Percentiles rank a stretch among this genome's conserved stretches.
Conservation (phyloP, 2,113 vertebrate genomes). For the Caranx melampygus region DNA sequence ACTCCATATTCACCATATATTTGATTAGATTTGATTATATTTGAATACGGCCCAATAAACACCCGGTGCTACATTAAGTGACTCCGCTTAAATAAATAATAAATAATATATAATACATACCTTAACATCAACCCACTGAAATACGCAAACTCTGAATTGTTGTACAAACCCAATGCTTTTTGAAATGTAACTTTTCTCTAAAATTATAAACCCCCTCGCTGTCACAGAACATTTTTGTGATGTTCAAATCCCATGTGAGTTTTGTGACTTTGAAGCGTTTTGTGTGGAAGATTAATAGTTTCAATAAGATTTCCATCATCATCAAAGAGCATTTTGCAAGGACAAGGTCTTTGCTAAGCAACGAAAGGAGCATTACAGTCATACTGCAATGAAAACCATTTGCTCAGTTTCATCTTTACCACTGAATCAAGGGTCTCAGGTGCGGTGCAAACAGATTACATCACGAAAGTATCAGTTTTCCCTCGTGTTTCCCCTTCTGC, state of each 20-base stretch:
- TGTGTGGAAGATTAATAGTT: conserved; percentile 39
- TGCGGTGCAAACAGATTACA: conserved; percentile 41
- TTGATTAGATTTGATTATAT: too few species aligned
- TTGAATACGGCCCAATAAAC: too few species aligned
- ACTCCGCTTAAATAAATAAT: too few species aligned
- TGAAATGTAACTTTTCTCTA: too few species aligned
- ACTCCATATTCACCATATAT: too few species aligned
- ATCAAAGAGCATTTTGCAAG: conserved; percentile 55
- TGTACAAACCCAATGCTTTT: too few species aligned
- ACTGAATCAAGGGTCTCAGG: conserved; percentile 53
- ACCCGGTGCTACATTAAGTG: too few species aligned
- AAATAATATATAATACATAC: too few species aligned
- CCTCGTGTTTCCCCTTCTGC: conserved; percentile 30
- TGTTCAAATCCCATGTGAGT: conserved; percentile 22
- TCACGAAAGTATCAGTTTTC: conserved; percentile 13
- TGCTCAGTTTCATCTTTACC: conserved; percentile 50
- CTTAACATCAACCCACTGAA: too few species aligned
- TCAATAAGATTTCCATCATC: conserved; percentile 54
- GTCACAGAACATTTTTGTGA: background rate
- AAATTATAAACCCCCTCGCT: too few species aligned
- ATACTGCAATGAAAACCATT: conserved; percentile 62
- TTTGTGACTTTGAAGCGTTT: conserved; percentile 25
- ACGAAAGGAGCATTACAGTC: conserved; percentile 44
- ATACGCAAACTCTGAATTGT: too few species aligned
- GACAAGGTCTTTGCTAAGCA: conserved; percentile 18